phyloP scores from a whole-genome alignment of 2,888 invertebrate genomes.

The Acrobasis consociella region DNA sequence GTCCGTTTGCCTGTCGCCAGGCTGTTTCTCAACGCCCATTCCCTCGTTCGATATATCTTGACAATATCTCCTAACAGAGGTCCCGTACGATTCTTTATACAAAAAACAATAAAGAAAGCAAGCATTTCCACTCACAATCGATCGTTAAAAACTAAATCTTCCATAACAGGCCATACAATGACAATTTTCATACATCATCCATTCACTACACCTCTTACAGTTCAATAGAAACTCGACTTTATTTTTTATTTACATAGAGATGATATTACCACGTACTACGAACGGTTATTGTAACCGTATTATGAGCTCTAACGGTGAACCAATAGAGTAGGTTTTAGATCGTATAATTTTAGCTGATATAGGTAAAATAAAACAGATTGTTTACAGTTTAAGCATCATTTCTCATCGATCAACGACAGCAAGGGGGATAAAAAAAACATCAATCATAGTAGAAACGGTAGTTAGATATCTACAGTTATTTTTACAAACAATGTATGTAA shows the following conservation, averaged over 20 bases:
- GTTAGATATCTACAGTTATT: not conserved
- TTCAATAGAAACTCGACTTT: no score
- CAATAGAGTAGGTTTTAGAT: no score
- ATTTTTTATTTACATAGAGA: no score
- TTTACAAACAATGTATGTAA: not conserved
- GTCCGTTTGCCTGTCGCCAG: no score
- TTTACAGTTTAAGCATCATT: not conserved
- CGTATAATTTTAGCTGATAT: no score
- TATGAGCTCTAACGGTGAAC: no score
- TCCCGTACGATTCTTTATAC: not conserved
- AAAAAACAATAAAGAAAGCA: not conserved
- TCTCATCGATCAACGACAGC: constrained; percentile 3
- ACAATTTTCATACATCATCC: not conserved
- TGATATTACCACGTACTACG: no score
- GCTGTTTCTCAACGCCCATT: no score
- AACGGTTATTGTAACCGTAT: no score
- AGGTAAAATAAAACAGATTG: not conserved
- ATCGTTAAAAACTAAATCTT: not conserved
- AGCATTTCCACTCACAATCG: not conserved
- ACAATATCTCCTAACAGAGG: not conserved
- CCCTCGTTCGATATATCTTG: not conserved
- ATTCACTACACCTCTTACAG: no score
- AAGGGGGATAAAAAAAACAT: not conserved
- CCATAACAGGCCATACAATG: not conserved
- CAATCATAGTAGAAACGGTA: not conserved